phyloP scores from a whole-genome alignment of 1,140 invertebrate species.

The Oncopeltus fasciatus region DNA sequence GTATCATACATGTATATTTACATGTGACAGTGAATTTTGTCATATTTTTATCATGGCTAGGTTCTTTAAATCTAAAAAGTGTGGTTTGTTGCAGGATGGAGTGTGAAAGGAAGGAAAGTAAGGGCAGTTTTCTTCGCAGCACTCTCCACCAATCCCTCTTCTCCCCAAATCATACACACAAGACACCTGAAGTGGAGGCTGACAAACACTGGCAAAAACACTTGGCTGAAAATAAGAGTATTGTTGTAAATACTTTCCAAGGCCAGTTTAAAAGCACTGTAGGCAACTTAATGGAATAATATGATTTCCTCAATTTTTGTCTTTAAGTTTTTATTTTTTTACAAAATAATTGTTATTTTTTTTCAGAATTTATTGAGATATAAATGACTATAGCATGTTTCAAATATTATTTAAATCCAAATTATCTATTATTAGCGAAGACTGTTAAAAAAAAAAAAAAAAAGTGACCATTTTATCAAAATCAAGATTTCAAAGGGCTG shows the following conservation, averaged over 20 bases:
- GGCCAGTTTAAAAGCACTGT: constrained; percentile 59
- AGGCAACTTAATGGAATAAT: constrained; percentile 24
- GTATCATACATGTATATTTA: too few relatives aligned
- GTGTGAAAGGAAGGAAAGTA: constrained; percentile 18
- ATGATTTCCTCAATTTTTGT: background rate
- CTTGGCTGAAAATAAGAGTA: constrained; percentile 40
- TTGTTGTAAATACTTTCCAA: constrained; percentile 56
- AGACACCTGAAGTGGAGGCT: constrained; percentile 32
- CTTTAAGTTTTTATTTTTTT: background rate
- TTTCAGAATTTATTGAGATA: too few relatives aligned
- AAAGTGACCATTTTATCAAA: too few relatives aligned
- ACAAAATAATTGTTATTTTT: background rate
- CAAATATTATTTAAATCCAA: too few relatives aligned
- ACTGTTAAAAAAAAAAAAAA: too few relatives aligned
- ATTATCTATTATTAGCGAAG: too few relatives aligned
- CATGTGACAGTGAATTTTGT: too few relatives aligned
- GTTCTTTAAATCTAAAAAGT: too few relatives aligned
- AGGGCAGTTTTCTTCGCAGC: background rate
- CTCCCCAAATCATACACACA: constrained; percentile 1
- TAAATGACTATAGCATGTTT: too few relatives aligned
- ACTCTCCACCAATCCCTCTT: background rate
- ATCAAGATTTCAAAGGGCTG: too few relatives aligned
- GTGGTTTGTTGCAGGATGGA: constrained; percentile 22
- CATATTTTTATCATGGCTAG: too few relatives aligned
- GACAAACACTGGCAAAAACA: constrained; percentile 49